Evolutionary conservation across 2,797 vertebrate species (phyloP).

Genomic region (Dipus sagitta): DNA sequence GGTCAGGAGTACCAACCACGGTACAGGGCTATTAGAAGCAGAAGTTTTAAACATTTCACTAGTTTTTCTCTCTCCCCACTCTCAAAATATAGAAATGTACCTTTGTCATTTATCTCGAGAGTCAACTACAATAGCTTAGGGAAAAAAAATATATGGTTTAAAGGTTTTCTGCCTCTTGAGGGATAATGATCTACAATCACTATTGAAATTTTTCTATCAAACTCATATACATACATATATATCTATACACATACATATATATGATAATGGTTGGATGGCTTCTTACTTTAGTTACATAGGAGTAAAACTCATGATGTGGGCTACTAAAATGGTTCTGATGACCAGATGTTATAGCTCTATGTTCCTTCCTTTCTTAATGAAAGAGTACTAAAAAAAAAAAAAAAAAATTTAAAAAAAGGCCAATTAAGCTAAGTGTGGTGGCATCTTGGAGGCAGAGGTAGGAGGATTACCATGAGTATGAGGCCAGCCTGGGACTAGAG

Average conservation of each 20-base stretch:
- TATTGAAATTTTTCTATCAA: slow-evolving; percentile 19
- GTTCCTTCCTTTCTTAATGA: too few species aligned
- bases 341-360: too few species aligned
- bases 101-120: neutral
- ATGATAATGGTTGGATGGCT: neutral
- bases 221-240: too few species aligned
- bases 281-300: neutral
- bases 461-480: too few species aligned
- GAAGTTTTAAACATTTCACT: slow-evolving; percentile 21
- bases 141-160: slow-evolving; percentile 34
- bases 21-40: neutral
- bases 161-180: neutral
- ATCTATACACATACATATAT: too few species aligned
- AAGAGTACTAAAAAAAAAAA: too few species aligned
- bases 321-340: neutral
- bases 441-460: too few species aligned
- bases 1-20: neutral
- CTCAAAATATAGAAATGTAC: neutral
- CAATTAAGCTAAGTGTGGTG: too few species aligned
- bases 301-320: neutral
- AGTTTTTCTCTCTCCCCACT: neutral
- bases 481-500: too few species aligned
- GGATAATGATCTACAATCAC: neutral
- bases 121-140: slow-evolving; percentile 16
- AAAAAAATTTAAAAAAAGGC: too few species aligned